Conservation (phyloP, 37 sponge, comb jelly and placozoan genomes). For the Theonella swinhoei region DNA sequence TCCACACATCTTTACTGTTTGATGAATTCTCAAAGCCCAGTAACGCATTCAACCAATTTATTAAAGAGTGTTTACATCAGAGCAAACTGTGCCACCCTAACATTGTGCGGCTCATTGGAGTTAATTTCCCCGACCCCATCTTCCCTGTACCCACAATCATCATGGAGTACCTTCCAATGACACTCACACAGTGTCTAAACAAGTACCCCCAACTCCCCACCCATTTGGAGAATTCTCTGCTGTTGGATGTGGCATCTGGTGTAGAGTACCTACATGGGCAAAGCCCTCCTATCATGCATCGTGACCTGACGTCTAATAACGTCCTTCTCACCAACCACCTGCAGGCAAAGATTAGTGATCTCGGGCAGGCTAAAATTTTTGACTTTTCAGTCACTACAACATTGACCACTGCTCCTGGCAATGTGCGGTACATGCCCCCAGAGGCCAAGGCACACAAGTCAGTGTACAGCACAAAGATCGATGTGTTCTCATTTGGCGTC, state of each 20-base stretch:
- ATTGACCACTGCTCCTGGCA: conserved; percentile 18
- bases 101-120: conserved; percentile 46
- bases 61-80: conserved; percentile 31
- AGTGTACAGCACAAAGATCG: conserved; percentile 17
- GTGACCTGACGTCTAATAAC: conserved; percentile 54
- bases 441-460: conserved; percentile 10
- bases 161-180: conserved; percentile 27
- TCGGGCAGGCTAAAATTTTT: conserved; percentile 36
- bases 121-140: conserved; percentile 3
- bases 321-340: conserved; percentile 33
- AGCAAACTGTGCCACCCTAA: conserved; percentile 42
- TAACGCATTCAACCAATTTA: not conserved
- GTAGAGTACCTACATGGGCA: conserved; percentile 36
- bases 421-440: conserved; percentile 32
- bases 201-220: conserved; percentile 9
- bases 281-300: conserved; percentile 28
- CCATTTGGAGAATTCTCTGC: conserved; percentile 13
- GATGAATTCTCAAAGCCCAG: not conserved
- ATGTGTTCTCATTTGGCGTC: conserved; percentile 44
- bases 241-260: conserved; percentile 29
- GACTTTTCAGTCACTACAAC: not conserved
- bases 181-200: conserved; percentile 9
- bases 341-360: conserved; percentile 47
- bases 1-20: conserved; percentile 1
- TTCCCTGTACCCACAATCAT: conserved; percentile 27